These are phyloP conservation scores for Drosophila malerkotliana DNA, from an alignment of 1,140 invertebrate species.

Conservation along the genomic window DNA sequence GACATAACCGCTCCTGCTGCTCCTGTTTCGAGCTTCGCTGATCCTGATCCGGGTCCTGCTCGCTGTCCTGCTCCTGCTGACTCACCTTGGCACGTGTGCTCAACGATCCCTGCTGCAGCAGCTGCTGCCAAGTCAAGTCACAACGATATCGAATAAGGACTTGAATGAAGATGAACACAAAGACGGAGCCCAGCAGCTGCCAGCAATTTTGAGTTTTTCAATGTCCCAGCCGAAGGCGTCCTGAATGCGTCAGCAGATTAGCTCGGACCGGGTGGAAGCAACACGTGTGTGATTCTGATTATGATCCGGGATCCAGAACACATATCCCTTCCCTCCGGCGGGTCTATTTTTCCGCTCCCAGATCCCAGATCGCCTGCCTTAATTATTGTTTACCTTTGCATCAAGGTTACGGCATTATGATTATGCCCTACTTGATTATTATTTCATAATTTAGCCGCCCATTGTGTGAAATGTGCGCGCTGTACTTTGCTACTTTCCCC, in stretches of 20 bases:
- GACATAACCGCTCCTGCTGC: not conserved
- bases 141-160: constrained; percentile 25
- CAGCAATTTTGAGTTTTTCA: constrained; percentile 36
- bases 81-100: constrained; percentile 72
- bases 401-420: constrained; percentile 76
- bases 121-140: constrained; percentile 36
- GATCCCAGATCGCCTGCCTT: constrained; percentile 34
- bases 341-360: constrained; percentile 13
- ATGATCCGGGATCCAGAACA: constrained; percentile 28
- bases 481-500: constrained; percentile 2
- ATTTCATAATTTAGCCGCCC: constrained; percentile 66
- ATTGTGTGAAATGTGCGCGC: constrained; percentile 11
- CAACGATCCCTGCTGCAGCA: constrained; percentile 23
- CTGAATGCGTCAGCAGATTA: constrained; percentile 51
- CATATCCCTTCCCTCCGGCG: constrained; percentile 3
- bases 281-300: constrained; percentile 59
- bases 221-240: constrained; percentile 31
- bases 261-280: constrained; percentile 53
- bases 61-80: constrained; percentile 42
- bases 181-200: constrained; percentile 40
- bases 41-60: constrained; percentile 19
- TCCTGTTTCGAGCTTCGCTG: constrained; percentile 27
- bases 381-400: constrained; percentile 76
- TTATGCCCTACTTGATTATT: constrained; percentile 73
- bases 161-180: constrained; percentile 10